A percentile compares a stretch with the other conserved stretches of the same genome.
phyloP scores from a whole-genome alignment of 1,140 invertebrate species.

The Platyscapa corneri region DNA sequence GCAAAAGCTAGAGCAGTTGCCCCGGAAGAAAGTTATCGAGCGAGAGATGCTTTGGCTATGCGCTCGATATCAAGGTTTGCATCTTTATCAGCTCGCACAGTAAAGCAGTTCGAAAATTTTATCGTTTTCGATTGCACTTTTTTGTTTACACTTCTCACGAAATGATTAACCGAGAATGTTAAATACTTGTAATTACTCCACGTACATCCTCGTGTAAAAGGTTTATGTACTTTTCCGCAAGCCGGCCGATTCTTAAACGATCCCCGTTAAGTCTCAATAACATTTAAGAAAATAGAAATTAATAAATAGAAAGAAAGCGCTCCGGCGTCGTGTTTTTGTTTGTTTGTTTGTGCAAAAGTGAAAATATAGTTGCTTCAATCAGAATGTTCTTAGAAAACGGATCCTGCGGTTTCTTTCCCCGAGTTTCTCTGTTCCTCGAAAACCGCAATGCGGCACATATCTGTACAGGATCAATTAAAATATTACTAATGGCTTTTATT shows the following conservation, averaged over 20 bases:
- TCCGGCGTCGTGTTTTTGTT: not conserved
- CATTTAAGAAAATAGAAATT: not conserved
- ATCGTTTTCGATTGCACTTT: not conserved
- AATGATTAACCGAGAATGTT: not conserved
- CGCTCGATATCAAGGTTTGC: not conserved
- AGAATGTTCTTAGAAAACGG: not conserved
- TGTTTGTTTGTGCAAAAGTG: not conserved
- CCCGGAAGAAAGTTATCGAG: slow-evolving; percentile 3
- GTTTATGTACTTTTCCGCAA: not conserved
- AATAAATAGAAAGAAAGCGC: not conserved
- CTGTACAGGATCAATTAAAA: not conserved
- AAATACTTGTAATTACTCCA: not conserved
- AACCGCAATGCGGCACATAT: not conserved
- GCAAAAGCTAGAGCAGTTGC: not conserved
- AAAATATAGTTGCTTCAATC: not conserved
- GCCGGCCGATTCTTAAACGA: not conserved
- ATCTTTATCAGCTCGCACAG: slow-evolving; percentile 14
- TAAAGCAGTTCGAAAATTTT: not conserved
- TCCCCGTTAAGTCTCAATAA: not conserved
- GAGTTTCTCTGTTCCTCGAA: not conserved
- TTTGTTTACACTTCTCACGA: not conserved
- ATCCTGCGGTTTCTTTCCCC: not conserved
- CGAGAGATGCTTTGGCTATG: not conserved
- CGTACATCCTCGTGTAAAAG: not conserved
- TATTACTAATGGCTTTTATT: not conserved